A percentile compares a stretch with the other conserved stretches of the same genome.
phyloP scores from a whole-genome alignment of 2,113 vertebrate genomes.

The Thermophis baileyi region DNA sequence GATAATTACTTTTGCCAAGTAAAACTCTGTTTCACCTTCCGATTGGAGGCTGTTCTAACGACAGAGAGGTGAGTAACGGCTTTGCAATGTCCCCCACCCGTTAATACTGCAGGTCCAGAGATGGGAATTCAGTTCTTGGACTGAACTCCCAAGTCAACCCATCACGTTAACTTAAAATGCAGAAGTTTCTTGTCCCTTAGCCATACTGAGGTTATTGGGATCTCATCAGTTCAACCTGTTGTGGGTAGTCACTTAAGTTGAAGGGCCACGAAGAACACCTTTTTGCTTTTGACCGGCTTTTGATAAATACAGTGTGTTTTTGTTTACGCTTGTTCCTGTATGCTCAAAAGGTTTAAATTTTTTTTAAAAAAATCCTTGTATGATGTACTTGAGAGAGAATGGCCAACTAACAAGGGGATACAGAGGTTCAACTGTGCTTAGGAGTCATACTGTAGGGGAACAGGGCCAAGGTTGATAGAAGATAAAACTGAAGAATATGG shows the following conservation, averaged over 20 bases:
- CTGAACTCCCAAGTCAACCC: too few species aligned
- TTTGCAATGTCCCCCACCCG: neutral
- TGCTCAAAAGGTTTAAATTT: neutral
- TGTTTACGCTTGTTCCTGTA: neutral
- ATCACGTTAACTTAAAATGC: neutral
- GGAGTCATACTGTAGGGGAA: neutral
- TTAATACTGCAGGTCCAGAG: neutral
- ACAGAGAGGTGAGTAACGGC: neutral
- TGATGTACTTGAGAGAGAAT: neutral
- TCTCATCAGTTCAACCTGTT: neutral
- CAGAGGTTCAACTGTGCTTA: neutral
- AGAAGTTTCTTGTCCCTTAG: too few species aligned
- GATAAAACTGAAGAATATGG: neutral
- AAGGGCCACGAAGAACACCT: neutral
- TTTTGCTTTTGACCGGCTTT: neutral
- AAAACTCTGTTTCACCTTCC: neutral
- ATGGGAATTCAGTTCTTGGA: neutral
- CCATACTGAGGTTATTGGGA: neutral
- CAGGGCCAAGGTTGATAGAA: neutral
- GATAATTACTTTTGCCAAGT: neutral
- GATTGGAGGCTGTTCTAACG: neutral
- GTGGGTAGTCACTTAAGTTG: neutral
- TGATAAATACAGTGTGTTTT: neutral
- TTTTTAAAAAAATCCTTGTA: neutral
- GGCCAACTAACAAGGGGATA: neutral